A percentile compares a stretch with the other conserved stretches of the same genome.
Evolutionary conservation across 2,797 vertebrate genomes (phyloP).

Genomic region (Chiloscyllium punctatum): DNA sequence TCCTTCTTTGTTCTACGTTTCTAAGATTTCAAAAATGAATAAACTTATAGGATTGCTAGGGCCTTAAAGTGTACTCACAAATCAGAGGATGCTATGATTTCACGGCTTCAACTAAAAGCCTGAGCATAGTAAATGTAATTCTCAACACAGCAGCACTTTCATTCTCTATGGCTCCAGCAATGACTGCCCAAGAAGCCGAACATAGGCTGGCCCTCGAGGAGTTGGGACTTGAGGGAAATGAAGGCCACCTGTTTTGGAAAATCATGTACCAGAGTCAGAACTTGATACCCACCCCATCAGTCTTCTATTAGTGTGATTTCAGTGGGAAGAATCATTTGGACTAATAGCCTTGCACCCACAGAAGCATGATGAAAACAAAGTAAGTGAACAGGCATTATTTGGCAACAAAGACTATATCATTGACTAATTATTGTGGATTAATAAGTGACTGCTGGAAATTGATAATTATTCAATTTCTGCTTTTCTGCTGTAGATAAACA

Average conservation of each 20-base stretch:
- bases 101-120: neutral
- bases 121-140: neutral
- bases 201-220: neutral
- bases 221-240: neutral
- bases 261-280: neutral
- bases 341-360: neutral
- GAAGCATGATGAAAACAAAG: neutral
- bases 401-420: neutral
- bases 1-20: neutral
- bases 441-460: neutral
- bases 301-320: neutral
- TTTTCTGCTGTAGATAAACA: neutral
- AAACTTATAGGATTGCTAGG: neutral
- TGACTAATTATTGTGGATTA: neutral
- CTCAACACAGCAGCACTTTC: neutral
- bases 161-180: neutral
- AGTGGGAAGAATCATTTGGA: neutral
- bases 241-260: neutral
- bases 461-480: neutral
- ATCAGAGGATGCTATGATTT: neutral
- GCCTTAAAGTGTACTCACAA: neutral
- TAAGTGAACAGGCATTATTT: neutral
- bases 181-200: neutral
- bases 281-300: neutral
- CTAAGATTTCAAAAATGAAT: neutral